Evolutionary conservation across 2,888 invertebrate species (phyloP).

Genomic region (Lasiommata megera): DNA sequence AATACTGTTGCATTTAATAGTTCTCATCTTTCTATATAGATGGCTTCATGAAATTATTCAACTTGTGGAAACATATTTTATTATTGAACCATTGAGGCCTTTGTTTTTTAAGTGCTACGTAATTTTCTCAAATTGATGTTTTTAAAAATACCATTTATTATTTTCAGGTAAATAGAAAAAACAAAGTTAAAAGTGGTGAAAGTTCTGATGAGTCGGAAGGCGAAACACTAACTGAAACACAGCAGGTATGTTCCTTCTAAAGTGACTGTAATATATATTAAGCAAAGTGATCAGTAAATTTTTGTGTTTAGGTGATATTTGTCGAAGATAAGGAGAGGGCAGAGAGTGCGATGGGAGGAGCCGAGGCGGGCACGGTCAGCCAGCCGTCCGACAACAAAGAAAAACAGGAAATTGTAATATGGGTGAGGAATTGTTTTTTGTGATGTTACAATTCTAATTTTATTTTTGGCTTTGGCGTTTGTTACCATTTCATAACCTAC

Average conservation of each 20-base stretch:
- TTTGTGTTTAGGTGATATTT: slow-evolving; percentile 65
- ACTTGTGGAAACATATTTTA: too few relatives aligned
- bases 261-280: too few relatives aligned
- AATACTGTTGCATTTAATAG: too few relatives aligned
- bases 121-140: too few relatives aligned
- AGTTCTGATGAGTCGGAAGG: slow-evolving; percentile 78
- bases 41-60: too few relatives aligned
- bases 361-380: slow-evolving; percentile 41
- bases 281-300: not conserved
- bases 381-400: slow-evolving; percentile 43
- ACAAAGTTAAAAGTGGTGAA: slow-evolving; percentile 69
- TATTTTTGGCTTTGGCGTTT: too few relatives aligned
- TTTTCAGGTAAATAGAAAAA: slow-evolving; percentile 75
- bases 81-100: too few relatives aligned
- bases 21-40: too few relatives aligned
- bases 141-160: not conserved
- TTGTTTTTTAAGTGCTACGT: too few relatives aligned
- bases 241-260: slow-evolving; percentile 57
- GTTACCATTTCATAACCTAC: too few relatives aligned
- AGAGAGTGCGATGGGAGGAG: slow-evolving; percentile 62
- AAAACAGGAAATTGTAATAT: slow-evolving; percentile 53
- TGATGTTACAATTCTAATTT: not conserved
- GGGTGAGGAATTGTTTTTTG: slow-evolving; percentile 46
- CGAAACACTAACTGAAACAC: slow-evolving; percentile 74
- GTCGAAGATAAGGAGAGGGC: slow-evolving; percentile 72